Evolutionary conservation across 1,140 invertebrate species (phyloP).

Genomic region (Amphibalanus amphitrite): DNA sequence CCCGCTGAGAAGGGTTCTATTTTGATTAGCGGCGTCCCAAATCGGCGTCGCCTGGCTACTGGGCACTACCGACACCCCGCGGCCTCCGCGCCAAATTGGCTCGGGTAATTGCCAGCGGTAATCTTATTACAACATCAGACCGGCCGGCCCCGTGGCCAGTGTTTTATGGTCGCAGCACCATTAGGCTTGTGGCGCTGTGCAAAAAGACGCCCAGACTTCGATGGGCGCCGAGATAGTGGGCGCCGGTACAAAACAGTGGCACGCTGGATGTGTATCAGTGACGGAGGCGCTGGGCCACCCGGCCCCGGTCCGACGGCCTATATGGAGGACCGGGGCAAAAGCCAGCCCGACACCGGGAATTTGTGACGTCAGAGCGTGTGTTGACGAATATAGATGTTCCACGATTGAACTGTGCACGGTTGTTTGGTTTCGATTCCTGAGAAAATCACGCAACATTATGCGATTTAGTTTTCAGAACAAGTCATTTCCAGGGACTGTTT

Average conservation of each 20-base stretch:
- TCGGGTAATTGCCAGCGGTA: background rate
- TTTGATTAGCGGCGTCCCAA: background rate
- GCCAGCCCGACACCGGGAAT: no score
- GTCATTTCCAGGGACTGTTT: no score
- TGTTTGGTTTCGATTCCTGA: no score
- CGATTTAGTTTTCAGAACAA: no score
- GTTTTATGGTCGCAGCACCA: background rate
- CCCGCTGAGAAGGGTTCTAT: constrained; percentile 1
- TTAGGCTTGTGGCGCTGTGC: background rate
- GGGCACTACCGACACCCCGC: background rate
- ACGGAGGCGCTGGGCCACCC: no score
- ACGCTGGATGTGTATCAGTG: background rate
- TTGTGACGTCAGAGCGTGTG: no score
- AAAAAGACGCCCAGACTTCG: background rate
- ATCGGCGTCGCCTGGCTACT: background rate
- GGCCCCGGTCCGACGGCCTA: no score
- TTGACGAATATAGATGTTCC: no score
- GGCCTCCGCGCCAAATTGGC: background rate
- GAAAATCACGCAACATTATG: no score
- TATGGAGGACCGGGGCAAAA: no score
- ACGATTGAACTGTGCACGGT: no score
- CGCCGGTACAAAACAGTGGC: background rate
- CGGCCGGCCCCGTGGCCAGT: background rate
- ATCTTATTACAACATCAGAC: background rate
- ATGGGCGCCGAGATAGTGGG: background rate